Evolutionary conservation across 2,888 invertebrate species (phyloP).

Genomic region (Galeruca laticollis): DNA sequence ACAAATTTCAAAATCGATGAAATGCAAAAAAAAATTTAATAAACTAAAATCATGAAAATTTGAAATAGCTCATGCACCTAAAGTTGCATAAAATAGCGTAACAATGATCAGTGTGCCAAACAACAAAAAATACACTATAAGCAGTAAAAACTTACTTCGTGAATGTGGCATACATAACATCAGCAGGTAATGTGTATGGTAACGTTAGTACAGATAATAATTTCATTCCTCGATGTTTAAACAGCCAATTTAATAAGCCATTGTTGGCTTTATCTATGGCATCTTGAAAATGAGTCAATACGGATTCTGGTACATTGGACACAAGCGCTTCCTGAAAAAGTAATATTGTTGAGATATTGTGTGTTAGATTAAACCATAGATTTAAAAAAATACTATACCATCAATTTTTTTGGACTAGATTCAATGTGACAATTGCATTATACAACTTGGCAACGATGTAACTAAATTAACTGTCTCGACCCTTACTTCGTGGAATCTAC

Average conservation of each 20-base stretch:
- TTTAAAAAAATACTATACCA: no score
- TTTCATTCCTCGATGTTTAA: constrained; percentile 85
- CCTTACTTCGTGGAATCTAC: no score
- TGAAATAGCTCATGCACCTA: no score
- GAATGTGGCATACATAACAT: constrained; percentile 87
- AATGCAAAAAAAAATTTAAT: no score
- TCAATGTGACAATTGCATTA: no score
- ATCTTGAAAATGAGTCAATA: constrained; percentile 91
- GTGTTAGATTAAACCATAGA: background rate
- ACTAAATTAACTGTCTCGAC: no score
- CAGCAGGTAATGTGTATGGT: constrained; percentile 90
- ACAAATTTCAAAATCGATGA: no score
- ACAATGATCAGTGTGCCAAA: background rate
- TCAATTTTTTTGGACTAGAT: no score
- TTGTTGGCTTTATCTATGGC: constrained; percentile 94
- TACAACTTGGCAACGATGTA: no score
- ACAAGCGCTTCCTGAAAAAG: constrained; percentile 81
- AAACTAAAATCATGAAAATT: no score
- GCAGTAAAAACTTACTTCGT: constrained; percentile 80
- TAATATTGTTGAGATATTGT: background rate
- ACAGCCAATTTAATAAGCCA: constrained; percentile 91
- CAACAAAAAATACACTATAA: constrained; percentile 19
- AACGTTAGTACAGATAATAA: constrained; percentile 83
- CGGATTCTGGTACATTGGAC: constrained; percentile 90
- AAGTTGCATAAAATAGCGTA: background rate